Evolutionary conservation across 1,140 invertebrate species (phyloP).

Genomic region (Drosophila repleta): DNA sequence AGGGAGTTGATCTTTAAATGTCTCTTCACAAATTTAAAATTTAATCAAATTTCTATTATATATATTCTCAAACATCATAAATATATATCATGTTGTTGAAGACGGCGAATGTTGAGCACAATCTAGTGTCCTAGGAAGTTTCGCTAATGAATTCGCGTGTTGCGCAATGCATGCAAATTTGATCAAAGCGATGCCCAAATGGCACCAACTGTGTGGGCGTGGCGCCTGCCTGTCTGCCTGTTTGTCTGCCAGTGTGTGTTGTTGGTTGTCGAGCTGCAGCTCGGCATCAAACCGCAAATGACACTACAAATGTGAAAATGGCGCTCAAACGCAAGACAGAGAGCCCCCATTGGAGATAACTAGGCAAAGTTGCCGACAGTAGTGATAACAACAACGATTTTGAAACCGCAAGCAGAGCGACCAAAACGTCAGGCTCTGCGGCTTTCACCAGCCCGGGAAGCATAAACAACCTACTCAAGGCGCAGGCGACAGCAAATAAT

Average conservation of each 20-base stretch:
- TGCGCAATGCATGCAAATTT: slow-evolving; percentile 46
- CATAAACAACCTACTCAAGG: slow-evolving; percentile 52
- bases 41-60: too few species aligned
- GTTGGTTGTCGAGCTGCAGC: neutral
- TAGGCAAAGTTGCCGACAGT: slow-evolving; percentile 43
- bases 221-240: neutral
- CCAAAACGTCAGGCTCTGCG: slow-evolving; percentile 49
- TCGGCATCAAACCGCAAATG: slow-evolving; percentile 74
- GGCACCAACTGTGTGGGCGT: slow-evolving; percentile 1
- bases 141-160: slow-evolving; percentile 64
- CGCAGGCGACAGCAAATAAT: slow-evolving; percentile 67
- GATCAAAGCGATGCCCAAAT: slow-evolving; percentile 29
- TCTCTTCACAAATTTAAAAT: too few species aligned
- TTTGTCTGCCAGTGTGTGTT: neutral
- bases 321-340: slow-evolving; percentile 28
- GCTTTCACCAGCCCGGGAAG: slow-evolving; percentile 52
- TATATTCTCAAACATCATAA: too few species aligned
- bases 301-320: slow-evolving; percentile 64
- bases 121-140: slow-evolving; percentile 10
- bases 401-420: slow-evolving; percentile 45
- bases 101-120: too few species aligned
- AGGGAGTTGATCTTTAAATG: too few species aligned
- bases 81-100: too few species aligned
- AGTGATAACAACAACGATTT: slow-evolving; percentile 41
- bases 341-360: slow-evolving; percentile 22